phyloP scores from a whole-genome alignment of 1,140 invertebrate species.

The Penaeus vannamei region DNA sequence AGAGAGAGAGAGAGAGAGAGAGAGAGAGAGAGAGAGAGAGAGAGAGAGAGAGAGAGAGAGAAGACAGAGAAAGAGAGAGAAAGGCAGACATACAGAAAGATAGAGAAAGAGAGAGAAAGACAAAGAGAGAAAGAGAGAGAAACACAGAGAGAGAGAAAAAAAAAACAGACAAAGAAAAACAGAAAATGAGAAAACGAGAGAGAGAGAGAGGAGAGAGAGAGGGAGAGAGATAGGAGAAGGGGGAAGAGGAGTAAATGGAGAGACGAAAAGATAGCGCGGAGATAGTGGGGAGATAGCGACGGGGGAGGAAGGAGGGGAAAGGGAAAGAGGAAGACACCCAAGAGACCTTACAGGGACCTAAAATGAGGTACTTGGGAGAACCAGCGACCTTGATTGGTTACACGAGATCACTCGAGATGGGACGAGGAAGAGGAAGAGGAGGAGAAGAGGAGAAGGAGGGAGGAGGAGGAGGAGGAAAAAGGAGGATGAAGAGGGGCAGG shows the following conservation, averaged over 20 bases:
- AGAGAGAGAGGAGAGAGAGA: background rate
- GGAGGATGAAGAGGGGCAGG: background rate
- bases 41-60: background rate
- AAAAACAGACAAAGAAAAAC: background rate
- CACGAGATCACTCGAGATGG: no score
- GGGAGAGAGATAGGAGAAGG: background rate
- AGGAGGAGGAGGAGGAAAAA: background rate
- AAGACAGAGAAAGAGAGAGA: background rate
- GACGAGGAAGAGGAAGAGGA: background rate
- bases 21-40: background rate
- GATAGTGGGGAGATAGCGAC: conserved; percentile 17
- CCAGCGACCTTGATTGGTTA: conserved; percentile 34
- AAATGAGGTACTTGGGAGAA: conserved; percentile 37
- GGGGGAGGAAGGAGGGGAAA: background rate
- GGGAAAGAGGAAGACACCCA: conserved; percentile 30
- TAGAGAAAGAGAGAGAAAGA: background rate
- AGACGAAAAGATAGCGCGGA: background rate
- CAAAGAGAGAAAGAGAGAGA: background rate
- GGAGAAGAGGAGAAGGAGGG: no score
- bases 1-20: background rate
- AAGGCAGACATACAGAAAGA: background rate
- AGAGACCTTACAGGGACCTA: conserved; percentile 41
- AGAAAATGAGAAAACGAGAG: background rate
- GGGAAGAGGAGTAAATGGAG: background rate
- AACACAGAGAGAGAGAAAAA: background rate